Evolutionary conservation across 2,888 invertebrate genomes (phyloP), one percentile per base, ranked within the genome.

Genomic region (Polyommatus iphigenia): DNA sequence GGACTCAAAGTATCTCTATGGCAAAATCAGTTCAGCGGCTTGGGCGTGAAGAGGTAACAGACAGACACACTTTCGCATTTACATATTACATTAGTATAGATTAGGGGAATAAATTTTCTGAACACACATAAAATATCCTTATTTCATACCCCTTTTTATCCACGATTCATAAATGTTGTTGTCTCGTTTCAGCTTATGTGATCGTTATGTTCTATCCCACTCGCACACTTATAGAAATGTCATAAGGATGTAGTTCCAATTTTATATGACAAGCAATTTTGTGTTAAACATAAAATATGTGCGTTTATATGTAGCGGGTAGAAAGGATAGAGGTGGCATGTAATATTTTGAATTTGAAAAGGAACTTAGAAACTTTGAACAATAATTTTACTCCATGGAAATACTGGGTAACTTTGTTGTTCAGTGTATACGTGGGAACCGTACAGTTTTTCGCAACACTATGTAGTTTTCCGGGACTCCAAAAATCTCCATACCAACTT

Each of bases 261-360:
- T 67, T 67, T 67, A 67, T 67, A 67, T 6, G 67, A 67, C 67
- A 67, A 67, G 67, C 67, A 67, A 67, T 67, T 67, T 67, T 67
- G 15, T 67, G 20, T 67, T 67, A 67, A 62, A 67, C 67, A 15
- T 67, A 32, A 67, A 32, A 67, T 67, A 67, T 67, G 67, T 67
- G 29, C 18, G 29, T 13, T 20, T 62, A 62, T 20, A 62, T 7
- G 7, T 29, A 67, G 67, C 1, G n/a, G n/a, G n/a, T n/a, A 67
- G 67, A 7, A 67, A 67, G 6, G 15, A 18, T 4, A 32, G 18
- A 67, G 29, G 15, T 67, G 29, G 67, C 62, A 7, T 10, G 13
- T 13, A 0, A 24, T 62, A 62, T 20, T 62, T 24, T 24, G 1
- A 62, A 8, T 57, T 57, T 57, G n/a, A 57, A 15, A 57, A n/a